Evolutionary conservation across 2,797 vertebrate species (phyloP).

Genomic region (Linurgus olivaceus): DNA sequence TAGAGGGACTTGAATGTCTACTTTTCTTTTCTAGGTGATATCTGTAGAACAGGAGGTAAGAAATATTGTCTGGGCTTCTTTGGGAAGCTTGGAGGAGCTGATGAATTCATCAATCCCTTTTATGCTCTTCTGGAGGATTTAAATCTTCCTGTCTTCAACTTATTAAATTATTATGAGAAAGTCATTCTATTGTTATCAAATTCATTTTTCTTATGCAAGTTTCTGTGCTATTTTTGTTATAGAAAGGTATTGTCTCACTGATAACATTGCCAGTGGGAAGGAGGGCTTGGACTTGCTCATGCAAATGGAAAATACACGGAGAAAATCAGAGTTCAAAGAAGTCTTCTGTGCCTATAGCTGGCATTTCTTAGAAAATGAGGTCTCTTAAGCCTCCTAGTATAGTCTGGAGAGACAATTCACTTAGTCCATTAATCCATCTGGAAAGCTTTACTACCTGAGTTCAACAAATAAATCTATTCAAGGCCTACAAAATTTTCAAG

Average conservation of each 20-base stretch:
- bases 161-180: conserved; percentile 49
- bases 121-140: conserved; percentile 25
- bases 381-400: neutral
- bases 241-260: conserved; percentile 29
- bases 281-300: neutral
- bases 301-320: conserved; percentile 17
- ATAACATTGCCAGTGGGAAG: conserved; percentile 29
- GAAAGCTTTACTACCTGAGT: conserved; percentile 7
- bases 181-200: conserved; percentile 48
- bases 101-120: conserved; percentile 40
- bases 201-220: conserved; percentile 30
- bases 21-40: conserved; percentile 2
- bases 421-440: conserved; percentile 45
- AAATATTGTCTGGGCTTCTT: conserved; percentile 5
- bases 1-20: neutral
- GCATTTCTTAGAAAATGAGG: conserved; percentile 9
- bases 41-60: neutral
- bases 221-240: conserved; percentile 37
- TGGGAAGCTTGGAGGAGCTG: neutral
- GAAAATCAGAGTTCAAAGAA: neutral
- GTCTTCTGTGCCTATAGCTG: neutral
- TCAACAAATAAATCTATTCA: conserved; percentile 38
- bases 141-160: conserved; percentile 47
- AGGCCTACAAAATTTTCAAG: neutral
- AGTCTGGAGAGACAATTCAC: conserved; percentile 48